phyloP scores from a whole-genome alignment of 2,888 invertebrate genomes.

The Chydorus sphaericus region DNA sequence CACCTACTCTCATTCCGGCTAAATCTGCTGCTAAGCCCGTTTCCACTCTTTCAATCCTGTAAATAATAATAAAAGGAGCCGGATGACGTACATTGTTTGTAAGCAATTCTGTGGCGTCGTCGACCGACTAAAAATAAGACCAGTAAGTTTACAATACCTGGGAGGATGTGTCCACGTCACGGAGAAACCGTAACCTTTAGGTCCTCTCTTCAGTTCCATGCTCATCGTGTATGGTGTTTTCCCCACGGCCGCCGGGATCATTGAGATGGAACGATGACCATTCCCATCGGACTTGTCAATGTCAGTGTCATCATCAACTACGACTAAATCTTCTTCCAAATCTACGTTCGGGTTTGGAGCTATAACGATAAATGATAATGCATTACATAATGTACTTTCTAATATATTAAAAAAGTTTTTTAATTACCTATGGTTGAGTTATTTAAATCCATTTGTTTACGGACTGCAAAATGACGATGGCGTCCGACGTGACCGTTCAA shows the following conservation, averaged over 20 bases:
- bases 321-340: slow-evolving; percentile 8
- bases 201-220: slow-evolving; percentile 36
- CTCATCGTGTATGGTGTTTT: slow-evolving; percentile 72
- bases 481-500: slow-evolving; percentile 48
- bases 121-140: neutral
- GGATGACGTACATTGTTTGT: too few species aligned
- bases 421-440: neutral
- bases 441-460: slow-evolving; percentile 5
- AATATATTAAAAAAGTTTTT: neutral
- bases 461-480: slow-evolving; percentile 14
- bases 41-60: slow-evolving; percentile 62
- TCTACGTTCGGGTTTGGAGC: neutral
- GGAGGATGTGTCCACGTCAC: slow-evolving; percentile 82
- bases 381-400: neutral
- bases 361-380: too few species aligned
- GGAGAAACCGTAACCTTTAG: slow-evolving; percentile 61
- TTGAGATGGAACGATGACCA: neutral
- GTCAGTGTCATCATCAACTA: slow-evolving; percentile 2
- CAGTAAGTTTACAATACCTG: too few species aligned
- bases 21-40: slow-evolving; percentile 64
- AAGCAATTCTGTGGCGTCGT: too few species aligned
- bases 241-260: slow-evolving; percentile 29
- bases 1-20: slow-evolving; percentile 67
- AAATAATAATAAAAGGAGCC: slow-evolving; percentile 8
- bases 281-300: neutral